phyloP scores from a whole-genome alignment of 1,140 invertebrate genomes.

The Leptestheria dahalacensis region DNA sequence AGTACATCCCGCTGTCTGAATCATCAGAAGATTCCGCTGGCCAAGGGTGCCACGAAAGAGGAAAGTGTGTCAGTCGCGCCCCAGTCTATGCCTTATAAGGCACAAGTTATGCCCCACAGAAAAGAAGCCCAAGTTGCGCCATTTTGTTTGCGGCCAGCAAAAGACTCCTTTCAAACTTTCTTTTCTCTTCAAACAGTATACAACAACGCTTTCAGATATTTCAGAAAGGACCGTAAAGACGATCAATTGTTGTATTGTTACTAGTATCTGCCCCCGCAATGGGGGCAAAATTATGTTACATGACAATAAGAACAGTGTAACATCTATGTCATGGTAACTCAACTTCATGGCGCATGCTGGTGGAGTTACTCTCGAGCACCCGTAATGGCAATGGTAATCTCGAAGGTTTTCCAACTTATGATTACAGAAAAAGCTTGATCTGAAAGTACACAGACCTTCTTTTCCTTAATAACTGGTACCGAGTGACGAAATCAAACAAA shows the following conservation, averaged over 20 bases:
- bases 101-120: neutral
- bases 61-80: neutral
- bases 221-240: neutral
- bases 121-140: neutral
- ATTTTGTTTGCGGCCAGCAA: neutral
- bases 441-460: too few relatives aligned
- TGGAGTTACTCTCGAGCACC: too few relatives aligned
- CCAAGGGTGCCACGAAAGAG: neutral
- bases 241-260: neutral
- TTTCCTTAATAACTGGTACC: neutral
- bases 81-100: neutral
- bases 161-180: neutral
- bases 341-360: too few relatives aligned
- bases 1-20: neutral
- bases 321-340: too few relatives aligned
- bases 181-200: neutral
- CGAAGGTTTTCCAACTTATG: neutral
- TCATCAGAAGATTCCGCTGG: neutral
- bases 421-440: neutral
- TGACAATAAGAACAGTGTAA: too few relatives aligned
- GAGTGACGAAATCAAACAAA: neutral
- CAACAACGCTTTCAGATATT: neutral
- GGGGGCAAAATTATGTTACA: too few relatives aligned
- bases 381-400: too few relatives aligned
- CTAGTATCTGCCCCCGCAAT: too few relatives aligned